Base-by-base conservation (phyloP, 1,140 invertebrate species). In the Paraescarpia echinospica region DNA sequence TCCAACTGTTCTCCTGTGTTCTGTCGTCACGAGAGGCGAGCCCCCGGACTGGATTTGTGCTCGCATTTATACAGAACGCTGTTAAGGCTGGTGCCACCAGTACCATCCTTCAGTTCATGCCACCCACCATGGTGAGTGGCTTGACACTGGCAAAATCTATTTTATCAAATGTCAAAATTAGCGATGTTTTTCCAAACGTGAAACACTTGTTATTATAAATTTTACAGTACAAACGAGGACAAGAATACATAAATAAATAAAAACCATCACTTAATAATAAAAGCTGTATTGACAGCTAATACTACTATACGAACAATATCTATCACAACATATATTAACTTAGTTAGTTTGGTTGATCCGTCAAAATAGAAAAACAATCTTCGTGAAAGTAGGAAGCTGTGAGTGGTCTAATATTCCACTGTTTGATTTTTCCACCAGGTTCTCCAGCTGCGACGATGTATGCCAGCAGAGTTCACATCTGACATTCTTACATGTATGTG, bases 41-140 rank as follows among this genome's bases (percentile, higher is more conserved):
- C 31, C 98, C 98, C 91, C 97, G 98, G 94, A 98, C 98, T 8
- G 97, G 98, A 94, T 98, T 99, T 95, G 98, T 98, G 92, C 97
- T 98, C 93, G 97, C 98, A 94, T 98, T 99, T 95, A 96, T 98
- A n/a, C 97, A 98, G 92, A 97, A 97, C 94, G 97, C 98, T 35
- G 98, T 98, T 1, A 97, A 97, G 94, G 98, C 98, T 96, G 98
- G 98, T 0, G 97, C 97, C 89, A 97, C 98, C 33, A 96, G 97
- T 35, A 96, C 97, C 88, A 97, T 98, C n/a, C 95, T 98, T 27
- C 97, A 98, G 92, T 97, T 98, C 94, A 97, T 98, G 97, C 98
- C 98, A 0, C 96, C 97, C 35, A 94, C 95, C 35, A 94, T 96
- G 93, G 95, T 95, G 92, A 91, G 94, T 93, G 33, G 33, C 31